Evolutionary conservation across 2,888 invertebrate species (phyloP).

Genomic region (Drosophila mimetica): DNA sequence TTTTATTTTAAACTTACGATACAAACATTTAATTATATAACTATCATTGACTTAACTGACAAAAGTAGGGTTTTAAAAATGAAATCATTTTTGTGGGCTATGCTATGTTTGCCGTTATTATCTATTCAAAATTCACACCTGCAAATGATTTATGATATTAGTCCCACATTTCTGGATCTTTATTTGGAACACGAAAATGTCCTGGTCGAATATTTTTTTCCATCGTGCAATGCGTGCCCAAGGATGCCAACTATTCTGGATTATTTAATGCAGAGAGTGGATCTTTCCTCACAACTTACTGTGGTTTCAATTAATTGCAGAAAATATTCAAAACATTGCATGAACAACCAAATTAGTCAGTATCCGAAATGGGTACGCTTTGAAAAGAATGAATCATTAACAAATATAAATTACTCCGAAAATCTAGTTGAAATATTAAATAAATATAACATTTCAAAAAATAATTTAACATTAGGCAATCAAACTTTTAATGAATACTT

Average conservation of each 20-base stretch:
- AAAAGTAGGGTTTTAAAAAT: neutral
- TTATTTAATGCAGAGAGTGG: neutral
- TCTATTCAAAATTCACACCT: slow-evolving; percentile 3
- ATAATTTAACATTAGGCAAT: neutral
- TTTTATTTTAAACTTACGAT: too few species aligned
- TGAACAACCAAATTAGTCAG: neutral
- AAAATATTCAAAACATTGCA: slow-evolving; percentile 2
- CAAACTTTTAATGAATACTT: neutral
- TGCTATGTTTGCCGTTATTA: neutral
- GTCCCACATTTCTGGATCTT: neutral
- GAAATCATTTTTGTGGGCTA: neutral
- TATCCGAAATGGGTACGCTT: neutral
- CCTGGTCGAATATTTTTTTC: neutral
- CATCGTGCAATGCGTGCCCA: neutral
- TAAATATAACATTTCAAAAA: neutral
- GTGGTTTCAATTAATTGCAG: slow-evolving; percentile 5
- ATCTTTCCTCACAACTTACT: neutral
- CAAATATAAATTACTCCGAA: neutral
- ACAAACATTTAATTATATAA: too few species aligned
- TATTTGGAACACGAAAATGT: neutral
- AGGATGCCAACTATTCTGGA: neutral
- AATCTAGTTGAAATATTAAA: neutral
- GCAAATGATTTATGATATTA: neutral
- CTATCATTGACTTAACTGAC: slow-evolving; percentile 11
- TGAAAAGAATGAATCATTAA: neutral